These are phyloP conservation scores for Hippopotamus amphibius DNA, from an alignment of 2,113 vertebrate species.

Conservation along the genomic window DNA sequence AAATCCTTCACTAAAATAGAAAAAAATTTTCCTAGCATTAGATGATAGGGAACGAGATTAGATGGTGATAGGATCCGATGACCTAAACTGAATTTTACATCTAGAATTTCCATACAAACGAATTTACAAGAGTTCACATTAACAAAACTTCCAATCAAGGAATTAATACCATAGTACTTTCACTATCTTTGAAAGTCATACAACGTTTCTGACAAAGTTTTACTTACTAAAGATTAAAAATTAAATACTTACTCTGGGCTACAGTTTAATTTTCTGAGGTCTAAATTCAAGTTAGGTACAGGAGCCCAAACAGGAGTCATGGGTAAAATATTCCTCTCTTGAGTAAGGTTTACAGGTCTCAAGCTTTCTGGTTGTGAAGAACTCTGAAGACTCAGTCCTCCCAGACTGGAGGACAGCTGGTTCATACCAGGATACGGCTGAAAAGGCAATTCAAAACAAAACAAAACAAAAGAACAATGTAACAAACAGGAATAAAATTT, in stretches of 20 bases:
- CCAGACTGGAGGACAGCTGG: conserved; percentile 93
- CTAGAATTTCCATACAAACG: background rate
- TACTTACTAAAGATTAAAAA: conserved; percentile 14
- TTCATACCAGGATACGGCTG: conserved; percentile 93
- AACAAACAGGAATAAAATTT: background rate
- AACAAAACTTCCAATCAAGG: background rate
- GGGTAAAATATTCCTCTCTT: conserved; percentile 95
- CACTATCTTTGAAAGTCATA: background rate
- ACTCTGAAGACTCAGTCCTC: conserved; percentile 94
- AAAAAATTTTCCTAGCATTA: background rate
- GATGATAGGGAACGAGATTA: background rate
- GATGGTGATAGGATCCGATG: background rate
- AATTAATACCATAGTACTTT: background rate
- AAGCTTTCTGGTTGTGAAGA: conserved; percentile 93
- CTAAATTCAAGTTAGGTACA: conserved; percentile 94
- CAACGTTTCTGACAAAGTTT: background rate
- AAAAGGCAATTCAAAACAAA: conserved; percentile 44
- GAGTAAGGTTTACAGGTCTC: conserved; percentile 94
- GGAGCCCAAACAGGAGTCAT: conserved; percentile 89
- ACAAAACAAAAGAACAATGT: background rate
- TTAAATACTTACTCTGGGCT: conserved; percentile 94
- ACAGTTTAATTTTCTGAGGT: conserved; percentile 97
- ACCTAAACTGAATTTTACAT: background rate
- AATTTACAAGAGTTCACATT: background rate
- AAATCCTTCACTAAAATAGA: background rate